Evolutionary conservation across 2,888 invertebrate species (phyloP), one percentile per base, ranked within the genome.

Genomic region (Xanthia togata): DNA sequence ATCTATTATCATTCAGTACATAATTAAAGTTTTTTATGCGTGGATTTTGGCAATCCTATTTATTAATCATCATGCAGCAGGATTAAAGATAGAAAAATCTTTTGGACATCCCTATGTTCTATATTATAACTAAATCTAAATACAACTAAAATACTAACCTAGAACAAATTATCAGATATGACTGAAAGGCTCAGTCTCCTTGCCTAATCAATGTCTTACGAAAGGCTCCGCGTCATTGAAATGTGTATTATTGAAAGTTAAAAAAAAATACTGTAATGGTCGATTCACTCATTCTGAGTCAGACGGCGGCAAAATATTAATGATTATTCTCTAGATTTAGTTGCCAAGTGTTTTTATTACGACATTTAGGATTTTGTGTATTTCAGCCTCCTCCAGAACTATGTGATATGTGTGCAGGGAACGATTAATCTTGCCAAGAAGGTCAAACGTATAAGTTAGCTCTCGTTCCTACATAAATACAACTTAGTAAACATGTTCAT

Each of bases 331-430:
- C 38, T 67, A 68, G 62, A 76, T 78, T 47, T 68, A 20, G 81
- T 78, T 85, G 85, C 81, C 78, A 86, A 85, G 70, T 78, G 73
- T 79, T 73, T 81, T 74, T 76, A 74, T 73, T 73, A 72, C 53
- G 26, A 55, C n/a, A 68, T 75, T 65, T 73, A 71, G 38, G 60
- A 71, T 71, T 77, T 63, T 73, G 44, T 53, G 62, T 79, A 73
- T 35, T 68, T 44, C 62, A 74, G 41, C 55, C 38, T 38, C 47
- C 1, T 44, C 50, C 20, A 50, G 57, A 76, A 35, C 31, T 44
- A 50, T 38, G 75, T 8, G 14, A 62, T 20, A 63, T 74, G 50
- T 57, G 63, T 57, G 41, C 26, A 59, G 20, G 35, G 12, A 50
- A 50, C 67, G 35, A 79, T 80, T 76, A 26, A 76, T 67, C 60